Conservation (phyloP, 1,140 invertebrate species). For the Saccostrea echinata region DNA sequence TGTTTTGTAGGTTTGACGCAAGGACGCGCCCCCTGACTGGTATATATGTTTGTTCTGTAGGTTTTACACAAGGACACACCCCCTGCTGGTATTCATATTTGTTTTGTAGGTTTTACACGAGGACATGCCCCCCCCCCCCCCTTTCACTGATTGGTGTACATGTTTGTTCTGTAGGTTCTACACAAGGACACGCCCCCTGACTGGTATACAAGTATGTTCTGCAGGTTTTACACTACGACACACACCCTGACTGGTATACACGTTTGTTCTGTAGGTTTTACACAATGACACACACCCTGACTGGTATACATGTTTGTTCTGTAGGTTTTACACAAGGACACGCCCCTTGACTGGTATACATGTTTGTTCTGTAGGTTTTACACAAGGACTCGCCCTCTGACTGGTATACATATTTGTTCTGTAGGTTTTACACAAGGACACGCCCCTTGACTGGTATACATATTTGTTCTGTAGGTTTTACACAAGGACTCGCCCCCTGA, state of each 20-base stretch:
- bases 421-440: no score
- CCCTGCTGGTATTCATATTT: background rate
- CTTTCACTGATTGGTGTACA: background rate
- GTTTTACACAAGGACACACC: no score
- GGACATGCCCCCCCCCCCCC: constrained; percentile 25
- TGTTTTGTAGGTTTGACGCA: no score
- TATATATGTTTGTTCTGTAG: no score
- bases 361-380: no score
- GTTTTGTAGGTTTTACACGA: constrained; percentile 73
- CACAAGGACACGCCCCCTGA: no score
- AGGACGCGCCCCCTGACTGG: no score
- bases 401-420: no score
- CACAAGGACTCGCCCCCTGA: constrained; percentile 58
- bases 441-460: no score
- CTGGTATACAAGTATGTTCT: background rate
- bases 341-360: background rate
- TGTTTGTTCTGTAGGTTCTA: no score
- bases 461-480: constrained; percentile 68
- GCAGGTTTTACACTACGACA: constrained; percentile 72
- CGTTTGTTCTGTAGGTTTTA: constrained; percentile 67
- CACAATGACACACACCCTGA: constrained; percentile 70
- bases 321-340: constrained; percentile 68
- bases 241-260: background rate
- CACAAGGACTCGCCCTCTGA: no score
- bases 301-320: no score